These are phyloP conservation scores for Anarrhichthys ocellatus DNA, from an alignment of 2,113 vertebrate genomes.

Conservation along the genomic window DNA sequence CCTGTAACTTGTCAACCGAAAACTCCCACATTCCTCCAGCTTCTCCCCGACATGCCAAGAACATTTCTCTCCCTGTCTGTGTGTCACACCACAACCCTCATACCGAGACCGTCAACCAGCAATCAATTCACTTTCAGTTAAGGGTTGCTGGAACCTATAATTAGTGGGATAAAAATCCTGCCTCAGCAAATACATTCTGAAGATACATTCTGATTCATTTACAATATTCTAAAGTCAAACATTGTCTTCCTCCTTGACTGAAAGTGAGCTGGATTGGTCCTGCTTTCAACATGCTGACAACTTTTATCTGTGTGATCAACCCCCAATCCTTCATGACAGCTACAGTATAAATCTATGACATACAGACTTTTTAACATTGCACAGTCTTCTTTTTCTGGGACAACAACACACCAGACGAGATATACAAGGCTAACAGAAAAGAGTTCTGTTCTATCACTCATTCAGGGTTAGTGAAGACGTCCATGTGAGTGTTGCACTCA, in stretches of 20 bases:
- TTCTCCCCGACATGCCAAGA: constrained; percentile 11
- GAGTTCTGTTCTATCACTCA: too few species aligned
- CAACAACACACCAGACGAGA: neutral
- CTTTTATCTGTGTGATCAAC: constrained; percentile 46
- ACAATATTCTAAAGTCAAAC: neutral
- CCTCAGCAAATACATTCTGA: neutral
- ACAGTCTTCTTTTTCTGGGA: constrained; percentile 14
- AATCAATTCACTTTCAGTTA: constrained; percentile 62
- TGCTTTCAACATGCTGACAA: constrained; percentile 23
- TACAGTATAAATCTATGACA: constrained; percentile 64
- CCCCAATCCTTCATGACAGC: constrained; percentile 67
- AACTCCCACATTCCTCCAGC: constrained; percentile 32
- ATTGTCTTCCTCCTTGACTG: constrained; percentile 26
- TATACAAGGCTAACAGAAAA: neutral
- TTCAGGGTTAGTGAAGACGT: neutral
- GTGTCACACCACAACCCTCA: constrained; percentile 23
- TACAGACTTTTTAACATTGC: neutral
- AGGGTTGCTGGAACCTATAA: neutral
- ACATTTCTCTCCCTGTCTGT: constrained; percentile 14
- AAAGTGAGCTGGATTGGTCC: constrained; percentile 56
- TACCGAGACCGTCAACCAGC: constrained; percentile 4
- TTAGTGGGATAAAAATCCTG: neutral
- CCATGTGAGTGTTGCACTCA: neutral
- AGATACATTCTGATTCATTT: constrained; percentile 1
- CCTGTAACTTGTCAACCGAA: constrained; percentile 24